A percentile compares a stretch with the other conserved stretches of the same genome.
Conservation (phyloP, 2,888 invertebrate genomes). For the Drosophila mayaguana region DNA sequence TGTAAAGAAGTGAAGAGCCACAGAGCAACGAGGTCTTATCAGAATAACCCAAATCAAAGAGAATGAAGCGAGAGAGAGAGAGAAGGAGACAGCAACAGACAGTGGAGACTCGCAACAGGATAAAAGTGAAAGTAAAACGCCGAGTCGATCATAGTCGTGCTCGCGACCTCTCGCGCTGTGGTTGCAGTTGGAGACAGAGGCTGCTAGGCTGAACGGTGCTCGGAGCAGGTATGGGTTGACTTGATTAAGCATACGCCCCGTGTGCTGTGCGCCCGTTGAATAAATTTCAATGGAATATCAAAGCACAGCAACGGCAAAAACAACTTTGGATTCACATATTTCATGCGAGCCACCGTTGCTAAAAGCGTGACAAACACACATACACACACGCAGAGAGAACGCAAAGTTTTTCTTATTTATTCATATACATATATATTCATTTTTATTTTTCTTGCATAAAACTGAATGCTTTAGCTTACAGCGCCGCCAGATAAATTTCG, state of each 20-base stretch:
- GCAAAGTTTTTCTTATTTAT: constrained; percentile 58
- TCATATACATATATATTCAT: constrained; percentile 15
- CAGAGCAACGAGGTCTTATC: constrained; percentile 22
- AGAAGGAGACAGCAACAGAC: background rate
- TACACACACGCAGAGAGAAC: constrained; percentile 1
- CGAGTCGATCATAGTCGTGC: constrained; percentile 14
- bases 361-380: constrained; percentile 32
- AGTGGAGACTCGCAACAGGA: constrained; percentile 27
- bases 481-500: constrained; percentile 67
- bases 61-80: constrained; percentile 4
- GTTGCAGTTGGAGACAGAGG: constrained; percentile 11
- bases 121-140: constrained; percentile 46
- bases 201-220: background rate
- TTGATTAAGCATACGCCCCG: constrained; percentile 63
- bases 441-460: constrained; percentile 46
- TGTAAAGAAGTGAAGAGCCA: background rate
- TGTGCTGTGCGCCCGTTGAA: constrained; percentile 47
- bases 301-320: constrained; percentile 7
- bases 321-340: constrained; percentile 30
- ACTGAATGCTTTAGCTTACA: constrained; percentile 55
- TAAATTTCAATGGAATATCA: constrained; percentile 57
- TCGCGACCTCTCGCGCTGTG: constrained; percentile 13
- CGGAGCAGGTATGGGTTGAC: background rate
- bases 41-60: constrained; percentile 4
- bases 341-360: constrained; percentile 35